phyloP scores from a whole-genome alignment of 1,140 invertebrate species.

The Drosophila navojoa region DNA sequence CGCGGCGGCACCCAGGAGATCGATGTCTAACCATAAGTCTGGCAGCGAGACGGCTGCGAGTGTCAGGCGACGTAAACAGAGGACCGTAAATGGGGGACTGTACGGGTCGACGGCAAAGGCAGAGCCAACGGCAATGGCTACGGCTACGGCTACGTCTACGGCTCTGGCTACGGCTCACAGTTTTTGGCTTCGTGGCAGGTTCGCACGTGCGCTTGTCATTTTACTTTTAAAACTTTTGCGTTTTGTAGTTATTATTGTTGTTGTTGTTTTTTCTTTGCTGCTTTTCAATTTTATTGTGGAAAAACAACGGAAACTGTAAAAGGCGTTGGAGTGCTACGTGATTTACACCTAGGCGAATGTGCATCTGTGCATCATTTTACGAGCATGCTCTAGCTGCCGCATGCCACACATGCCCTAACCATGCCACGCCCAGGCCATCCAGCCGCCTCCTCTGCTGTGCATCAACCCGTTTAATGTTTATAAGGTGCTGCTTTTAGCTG shows the following conservation, averaged over 20 bases:
- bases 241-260: constrained; percentile 55
- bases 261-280: constrained; percentile 65
- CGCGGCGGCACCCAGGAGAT: constrained; percentile 56
- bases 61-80: constrained; percentile 51
- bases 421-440: not conserved
- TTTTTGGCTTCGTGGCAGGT: constrained; percentile 47
- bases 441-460: not conserved
- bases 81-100: not conserved
- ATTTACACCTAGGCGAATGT: constrained; percentile 78
- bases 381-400: constrained; percentile 67
- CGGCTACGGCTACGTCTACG: not conserved
- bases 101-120: not conserved
- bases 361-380: constrained; percentile 74
- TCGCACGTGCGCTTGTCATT: constrained; percentile 79
- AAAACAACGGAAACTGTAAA: constrained; percentile 76
- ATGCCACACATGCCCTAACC: constrained; percentile 40
- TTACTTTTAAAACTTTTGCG: constrained; percentile 80
- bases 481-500: constrained; percentile 78
- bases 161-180: constrained; percentile 29
- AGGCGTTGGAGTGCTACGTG: constrained; percentile 76
- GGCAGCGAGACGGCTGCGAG: constrained; percentile 37
- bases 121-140: not conserved
- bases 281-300: constrained; percentile 80
- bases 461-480: constrained; percentile 68
- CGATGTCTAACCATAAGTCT: constrained; percentile 76